These are phyloP conservation scores for Rhinella marina DNA, from an alignment of 2,797 vertebrate species.

Conservation along the genomic window DNA sequence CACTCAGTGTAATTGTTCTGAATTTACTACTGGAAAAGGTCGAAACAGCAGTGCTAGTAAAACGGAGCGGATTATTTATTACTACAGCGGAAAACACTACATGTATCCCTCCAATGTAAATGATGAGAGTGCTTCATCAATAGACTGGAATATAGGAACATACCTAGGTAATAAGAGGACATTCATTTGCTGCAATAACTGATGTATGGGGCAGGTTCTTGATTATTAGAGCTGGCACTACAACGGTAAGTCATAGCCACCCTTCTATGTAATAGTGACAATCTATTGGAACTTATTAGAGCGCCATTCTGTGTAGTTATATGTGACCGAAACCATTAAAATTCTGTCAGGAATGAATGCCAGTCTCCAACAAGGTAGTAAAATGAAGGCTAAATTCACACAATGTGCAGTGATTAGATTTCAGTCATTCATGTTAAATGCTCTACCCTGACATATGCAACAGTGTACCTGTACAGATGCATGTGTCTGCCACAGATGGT, in stretches of 20 bases:
- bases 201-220: neutral
- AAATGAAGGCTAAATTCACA: neutral
- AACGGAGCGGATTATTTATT: conserved; percentile 48
- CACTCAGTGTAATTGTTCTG: conserved; percentile 51
- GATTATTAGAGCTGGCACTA: neutral
- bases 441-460: too few relatives aligned
- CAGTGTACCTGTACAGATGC: too few relatives aligned
- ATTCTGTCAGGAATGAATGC: neutral
- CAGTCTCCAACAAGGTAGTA: neutral
- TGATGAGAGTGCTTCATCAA: neutral
- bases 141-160: neutral
- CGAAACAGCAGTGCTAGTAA: conserved; percentile 28
- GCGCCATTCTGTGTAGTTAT: neutral
- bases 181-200: neutral
- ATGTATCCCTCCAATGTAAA: neutral
- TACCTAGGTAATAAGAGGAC: neutral
- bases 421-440: too few relatives aligned
- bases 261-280: too few relatives aligned
- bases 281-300: too few relatives aligned
- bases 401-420: neutral
- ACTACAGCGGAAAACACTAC: neutral
- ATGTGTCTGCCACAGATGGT: too few relatives aligned
- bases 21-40: conserved; percentile 57
- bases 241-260: neutral
- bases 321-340: neutral